A percentile compares a stretch with the other conserved stretches of the same genome.
Evolutionary conservation across 2,113 vertebrate genomes (phyloP).

Genomic region (Sebastes schlegelii): DNA sequence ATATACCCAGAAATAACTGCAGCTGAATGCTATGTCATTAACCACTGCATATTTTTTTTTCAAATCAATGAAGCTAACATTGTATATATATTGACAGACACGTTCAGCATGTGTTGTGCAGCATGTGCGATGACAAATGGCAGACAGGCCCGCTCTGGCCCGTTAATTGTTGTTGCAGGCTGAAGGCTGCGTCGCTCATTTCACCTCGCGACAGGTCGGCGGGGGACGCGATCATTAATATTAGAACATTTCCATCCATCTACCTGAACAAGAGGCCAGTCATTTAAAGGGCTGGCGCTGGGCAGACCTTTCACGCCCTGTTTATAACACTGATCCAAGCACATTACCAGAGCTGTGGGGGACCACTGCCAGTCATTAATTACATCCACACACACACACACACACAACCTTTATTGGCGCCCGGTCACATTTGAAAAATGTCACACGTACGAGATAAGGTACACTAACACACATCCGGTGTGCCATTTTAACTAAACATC

Average conservation of each 20-base stretch:
- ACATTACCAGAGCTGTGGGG: conserved; percentile 78
- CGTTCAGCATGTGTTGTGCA: conserved; percentile 62
- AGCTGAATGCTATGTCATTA: conserved; percentile 26
- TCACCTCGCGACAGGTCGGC: conserved; percentile 80
- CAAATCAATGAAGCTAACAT: conserved; percentile 41
- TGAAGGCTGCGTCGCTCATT: conserved; percentile 82
- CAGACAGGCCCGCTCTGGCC: conserved; percentile 56
- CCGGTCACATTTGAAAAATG: conserved; percentile 57
- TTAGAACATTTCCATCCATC: conserved; percentile 80
- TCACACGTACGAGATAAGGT: conserved; percentile 31
- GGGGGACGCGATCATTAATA: conserved; percentile 80
- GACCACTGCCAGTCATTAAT: conserved; percentile 77
- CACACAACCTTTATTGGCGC: conserved; percentile 38
- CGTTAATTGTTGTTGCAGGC: conserved; percentile 85
- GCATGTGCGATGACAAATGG: conserved; percentile 79
- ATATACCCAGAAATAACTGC: conserved; percentile 6
- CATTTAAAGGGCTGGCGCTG: conserved; percentile 69
- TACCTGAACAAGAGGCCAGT: conserved; percentile 71
- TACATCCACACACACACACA: conserved; percentile 53
- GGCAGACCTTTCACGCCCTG: conserved; percentile 76
- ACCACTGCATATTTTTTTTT: conserved; percentile 28
- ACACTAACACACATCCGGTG: conserved; percentile 21
- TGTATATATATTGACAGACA: conserved; percentile 60
- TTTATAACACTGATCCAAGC: conserved; percentile 76
- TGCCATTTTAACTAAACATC: conserved; percentile 34